phyloP scores from a whole-genome alignment of 2,888 invertebrate species.

The Volucella inflata region DNA sequence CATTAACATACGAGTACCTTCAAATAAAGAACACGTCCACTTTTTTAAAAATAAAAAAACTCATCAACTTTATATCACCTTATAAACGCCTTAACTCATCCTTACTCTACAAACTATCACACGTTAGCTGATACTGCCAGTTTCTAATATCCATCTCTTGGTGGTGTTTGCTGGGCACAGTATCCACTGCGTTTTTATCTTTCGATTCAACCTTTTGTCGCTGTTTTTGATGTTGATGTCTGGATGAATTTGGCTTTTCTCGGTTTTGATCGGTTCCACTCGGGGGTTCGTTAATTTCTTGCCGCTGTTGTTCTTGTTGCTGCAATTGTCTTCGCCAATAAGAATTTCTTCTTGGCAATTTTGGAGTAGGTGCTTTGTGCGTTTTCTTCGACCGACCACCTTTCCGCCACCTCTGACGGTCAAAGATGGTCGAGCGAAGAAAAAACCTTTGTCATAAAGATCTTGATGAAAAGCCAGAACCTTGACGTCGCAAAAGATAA shows the following conservation, averaged over 20 bases:
- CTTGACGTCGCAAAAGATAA: constrained; percentile 81
- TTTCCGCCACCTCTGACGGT: constrained; percentile 69
- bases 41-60: background rate
- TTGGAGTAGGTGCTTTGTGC: constrained; percentile 68
- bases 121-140: constrained; percentile 84
- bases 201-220: constrained; percentile 58
- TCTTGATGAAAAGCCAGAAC: constrained; percentile 76
- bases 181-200: constrained; percentile 78
- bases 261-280: constrained; percentile 41
- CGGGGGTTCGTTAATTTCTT: constrained; percentile 58
- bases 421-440: constrained; percentile 81
- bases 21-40: background rate
- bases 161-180: constrained; percentile 79
- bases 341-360: constrained; percentile 76
- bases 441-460: constrained; percentile 83
- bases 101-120: constrained; percentile 81
- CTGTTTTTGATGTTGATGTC: constrained; percentile 75
- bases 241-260: constrained; percentile 34
- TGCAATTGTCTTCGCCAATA: constrained; percentile 73
- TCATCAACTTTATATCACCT: background rate
- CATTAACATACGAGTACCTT: no score
- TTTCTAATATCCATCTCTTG: constrained; percentile 82
- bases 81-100: background rate
- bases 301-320: constrained; percentile 65
- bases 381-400: constrained; percentile 67